Conservation (phyloP, 2,888 invertebrate genomes). For the Heptascelio sp. region DNA sequence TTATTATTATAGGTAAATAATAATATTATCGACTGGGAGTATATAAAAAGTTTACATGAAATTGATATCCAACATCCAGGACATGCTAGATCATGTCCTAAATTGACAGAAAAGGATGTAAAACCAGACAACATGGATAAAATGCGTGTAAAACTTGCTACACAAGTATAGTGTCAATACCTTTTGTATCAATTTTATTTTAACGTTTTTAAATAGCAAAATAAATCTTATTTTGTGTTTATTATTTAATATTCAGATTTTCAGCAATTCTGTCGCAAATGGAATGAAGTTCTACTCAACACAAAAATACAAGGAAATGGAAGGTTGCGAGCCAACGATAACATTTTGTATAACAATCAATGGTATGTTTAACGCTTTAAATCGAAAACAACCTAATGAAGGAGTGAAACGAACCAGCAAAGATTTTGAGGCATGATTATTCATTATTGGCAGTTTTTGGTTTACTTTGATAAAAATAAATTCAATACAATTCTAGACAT, state of each 20-base stretch:
- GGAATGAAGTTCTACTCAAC: conserved; percentile 6
- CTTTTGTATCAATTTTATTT: not conserved
- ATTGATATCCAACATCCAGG: not conserved
- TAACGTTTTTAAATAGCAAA: too few relatives aligned
- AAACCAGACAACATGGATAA: conserved; percentile 13
- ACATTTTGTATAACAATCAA: conserved; percentile 10
- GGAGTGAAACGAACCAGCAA: not conserved
- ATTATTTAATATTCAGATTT: too few relatives aligned
- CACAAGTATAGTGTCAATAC: too few relatives aligned
- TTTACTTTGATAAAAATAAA: too few relatives aligned
- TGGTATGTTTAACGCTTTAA: conserved; percentile 37
- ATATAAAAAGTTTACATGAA: not conserved
- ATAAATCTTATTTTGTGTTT: too few relatives aligned
- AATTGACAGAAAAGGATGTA: conserved; percentile 19
- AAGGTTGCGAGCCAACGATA: conserved; percentile 20
- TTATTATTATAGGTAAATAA: not conserved
- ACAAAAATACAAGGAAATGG: not conserved
- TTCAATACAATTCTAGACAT: too few relatives aligned
- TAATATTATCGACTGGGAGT: not conserved
- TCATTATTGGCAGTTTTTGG: not conserved
- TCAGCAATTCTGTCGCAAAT: conserved; percentile 27
- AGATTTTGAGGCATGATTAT: not conserved
- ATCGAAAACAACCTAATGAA: conserved; percentile 15
- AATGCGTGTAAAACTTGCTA: conserved; percentile 37
- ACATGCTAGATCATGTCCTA: conserved; percentile 30